Conservation (phyloP, 2,113 vertebrate genomes). For the Trachemys scripta region DNA sequence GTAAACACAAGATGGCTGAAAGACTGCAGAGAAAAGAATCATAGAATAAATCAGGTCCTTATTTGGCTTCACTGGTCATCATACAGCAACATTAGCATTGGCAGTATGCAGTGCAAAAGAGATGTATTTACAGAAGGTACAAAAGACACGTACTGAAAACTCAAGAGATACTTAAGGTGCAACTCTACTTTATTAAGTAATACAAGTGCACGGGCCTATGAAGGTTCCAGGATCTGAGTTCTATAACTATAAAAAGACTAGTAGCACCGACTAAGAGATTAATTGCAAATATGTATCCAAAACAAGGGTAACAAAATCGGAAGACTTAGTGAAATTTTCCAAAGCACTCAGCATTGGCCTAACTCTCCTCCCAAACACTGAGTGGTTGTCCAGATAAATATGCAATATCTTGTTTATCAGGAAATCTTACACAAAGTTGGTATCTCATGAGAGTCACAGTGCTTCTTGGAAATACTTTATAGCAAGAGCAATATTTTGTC, state of each 20-base stretch:
- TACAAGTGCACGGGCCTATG: background rate
- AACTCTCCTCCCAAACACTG: background rate
- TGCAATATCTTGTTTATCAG: background rate
- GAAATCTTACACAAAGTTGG: background rate
- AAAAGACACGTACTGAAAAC: constrained; percentile 54
- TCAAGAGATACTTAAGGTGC: constrained; percentile 49
- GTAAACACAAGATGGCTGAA: background rate
- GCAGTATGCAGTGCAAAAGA: constrained; percentile 35
- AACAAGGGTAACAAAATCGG: background rate
- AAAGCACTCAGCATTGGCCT: background rate
- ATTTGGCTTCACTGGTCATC: background rate
- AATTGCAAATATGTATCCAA: background rate
- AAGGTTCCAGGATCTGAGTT: background rate
- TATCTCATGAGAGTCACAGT: background rate
- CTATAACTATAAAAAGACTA: background rate
- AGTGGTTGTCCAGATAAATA: background rate
- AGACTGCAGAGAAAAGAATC: background rate
- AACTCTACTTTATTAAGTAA: constrained; percentile 4
- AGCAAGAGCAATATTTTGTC: background rate
- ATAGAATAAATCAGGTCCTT: background rate
- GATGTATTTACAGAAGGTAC: constrained; percentile 17
- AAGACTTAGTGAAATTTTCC: background rate
- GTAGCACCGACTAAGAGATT: background rate
- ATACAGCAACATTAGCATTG: background rate
- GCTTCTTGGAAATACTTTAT: background rate